Conservation (phyloP, 2,888 invertebrate genomes). For the Conistra vaccinii region DNA sequence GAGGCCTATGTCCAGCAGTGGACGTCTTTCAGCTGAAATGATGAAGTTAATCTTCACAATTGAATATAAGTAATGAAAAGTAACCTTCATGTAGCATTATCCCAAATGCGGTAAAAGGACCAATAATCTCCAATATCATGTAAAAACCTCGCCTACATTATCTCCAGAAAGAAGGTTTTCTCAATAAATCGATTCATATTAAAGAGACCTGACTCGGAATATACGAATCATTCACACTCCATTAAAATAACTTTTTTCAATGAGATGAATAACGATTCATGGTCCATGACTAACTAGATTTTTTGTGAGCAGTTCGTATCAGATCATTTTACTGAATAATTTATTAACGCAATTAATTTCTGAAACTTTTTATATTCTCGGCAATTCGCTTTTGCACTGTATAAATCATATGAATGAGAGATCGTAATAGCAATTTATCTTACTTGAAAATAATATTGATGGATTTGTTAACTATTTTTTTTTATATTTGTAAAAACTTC, state of each 20-base stretch:
- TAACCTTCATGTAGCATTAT: slow-evolving; percentile 12
- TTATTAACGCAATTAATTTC: slow-evolving; percentile 65
- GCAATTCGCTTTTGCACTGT: slow-evolving; percentile 34
- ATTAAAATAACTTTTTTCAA: slow-evolving; percentile 61
- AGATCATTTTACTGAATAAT: slow-evolving; percentile 62
- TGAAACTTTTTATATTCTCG: slow-evolving; percentile 43
- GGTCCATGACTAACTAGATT: slow-evolving; percentile 59
- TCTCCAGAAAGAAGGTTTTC: slow-evolving; percentile 22
- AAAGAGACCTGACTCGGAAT: slow-evolving; percentile 29
- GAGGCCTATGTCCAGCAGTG: no score
- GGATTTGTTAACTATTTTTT: not conserved
- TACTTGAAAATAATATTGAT: not conserved
- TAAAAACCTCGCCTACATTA: slow-evolving; percentile 22
- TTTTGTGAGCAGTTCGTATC: slow-evolving; percentile 47
- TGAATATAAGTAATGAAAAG: not conserved
- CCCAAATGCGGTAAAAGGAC: slow-evolving; percentile 11
- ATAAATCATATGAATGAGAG: slow-evolving; percentile 41
- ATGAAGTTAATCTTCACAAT: not conserved
- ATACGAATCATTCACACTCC: slow-evolving; percentile 49
- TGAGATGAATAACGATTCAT: slow-evolving; percentile 61
- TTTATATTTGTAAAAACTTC: not conserved
- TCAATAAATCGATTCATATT: slow-evolving; percentile 44
- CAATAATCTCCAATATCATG: slow-evolving; percentile 41
- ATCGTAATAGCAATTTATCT: slow-evolving; percentile 33
- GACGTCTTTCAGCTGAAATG: no score